Evolutionary conservation across 1,140 invertebrate genomes (phyloP), one percentile per base, ranked within the genome.

Genomic region (Leptonema lineaticorne): DNA sequence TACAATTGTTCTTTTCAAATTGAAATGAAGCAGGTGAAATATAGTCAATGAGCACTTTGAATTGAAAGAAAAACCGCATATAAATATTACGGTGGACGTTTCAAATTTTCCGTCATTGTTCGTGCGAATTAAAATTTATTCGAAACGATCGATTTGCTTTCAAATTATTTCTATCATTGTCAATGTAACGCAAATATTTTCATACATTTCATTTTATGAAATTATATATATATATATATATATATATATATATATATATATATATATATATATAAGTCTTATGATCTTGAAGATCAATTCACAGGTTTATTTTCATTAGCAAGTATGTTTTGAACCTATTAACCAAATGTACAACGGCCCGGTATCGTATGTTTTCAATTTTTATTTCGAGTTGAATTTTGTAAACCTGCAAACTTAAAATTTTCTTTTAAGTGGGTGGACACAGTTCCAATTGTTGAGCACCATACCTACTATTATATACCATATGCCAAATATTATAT

Each of bases 1-100:
- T 37, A 50, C 18, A 58, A 37, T 65, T 60, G 27, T 68, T 63
- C 41, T 24, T 60, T 68, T 71, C 24, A 62, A 71, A 68, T 65
- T 71, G 66, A 65, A 71, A 71, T 68, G 60, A 68, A 68, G 70
- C n/a, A 64, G 24, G 7, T 50, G 53, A 62, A 28, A 53, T 46
- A 69, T 37, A 6, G 22, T 9, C 50, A 8, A 64, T 45, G 59
- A 58, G 62, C 29, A 30, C 37, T 29, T 16, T 20, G 57, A 69
- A 63, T 30, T 24, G 46, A 69, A 69, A 56, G 46, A 63, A 64
- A 41, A 11, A 33, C 11, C 5, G 29, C 5, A 11, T 6, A 33
- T 6, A 33, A 33, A 33, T 11, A 33, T 11, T 33, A 11, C 5
- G 5, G 29, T 33, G 29, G n/a, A n/a, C n/a, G n/a, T n/a, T n/a